Percentiles rank a stretch among this genome's conserved stretches.
phyloP scores from a whole-genome alignment of 2,797 vertebrate genomes.

The Erpetoichthys calabaricus region DNA sequence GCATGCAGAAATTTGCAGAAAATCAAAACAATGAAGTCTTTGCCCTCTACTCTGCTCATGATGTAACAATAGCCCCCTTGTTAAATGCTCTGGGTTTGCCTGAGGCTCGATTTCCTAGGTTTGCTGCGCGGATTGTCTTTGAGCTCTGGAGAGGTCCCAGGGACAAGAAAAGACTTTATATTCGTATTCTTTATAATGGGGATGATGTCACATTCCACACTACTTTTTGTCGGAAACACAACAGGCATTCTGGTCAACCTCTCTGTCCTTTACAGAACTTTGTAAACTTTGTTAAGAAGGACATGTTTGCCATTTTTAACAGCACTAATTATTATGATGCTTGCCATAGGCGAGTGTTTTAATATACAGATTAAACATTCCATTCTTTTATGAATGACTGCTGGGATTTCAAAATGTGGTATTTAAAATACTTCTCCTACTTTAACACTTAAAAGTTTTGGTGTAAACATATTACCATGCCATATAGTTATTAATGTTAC shows the following conservation, averaged over 20 bases:
- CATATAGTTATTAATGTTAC: too few species aligned
- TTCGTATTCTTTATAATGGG: constrained; percentile 85
- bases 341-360: constrained; percentile 54
- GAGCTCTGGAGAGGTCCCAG: constrained; percentile 81
- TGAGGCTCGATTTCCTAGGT: constrained; percentile 76
- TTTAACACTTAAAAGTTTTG: too few species aligned
- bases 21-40: constrained; percentile 60
- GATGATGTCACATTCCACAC: constrained; percentile 90
- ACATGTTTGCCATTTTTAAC: constrained; percentile 76
- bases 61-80: constrained; percentile 81
- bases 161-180: constrained; percentile 47
- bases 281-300: constrained; percentile 68
- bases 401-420: too few species aligned
- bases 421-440: too few species aligned
- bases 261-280: constrained; percentile 86
- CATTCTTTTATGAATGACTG: too few species aligned
- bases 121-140: constrained; percentile 82
- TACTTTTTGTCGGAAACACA: constrained; percentile 65
- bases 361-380: constrained; percentile 3
- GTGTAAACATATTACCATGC: too few species aligned
- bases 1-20: constrained; percentile 60
- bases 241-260: constrained; percentile 46
- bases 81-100: constrained; percentile 81
- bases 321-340: constrained; percentile 75
- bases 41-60: constrained; percentile 78